Conservation (phyloP, 2,113 vertebrate species). For the Lamprologus sp. region DNA sequence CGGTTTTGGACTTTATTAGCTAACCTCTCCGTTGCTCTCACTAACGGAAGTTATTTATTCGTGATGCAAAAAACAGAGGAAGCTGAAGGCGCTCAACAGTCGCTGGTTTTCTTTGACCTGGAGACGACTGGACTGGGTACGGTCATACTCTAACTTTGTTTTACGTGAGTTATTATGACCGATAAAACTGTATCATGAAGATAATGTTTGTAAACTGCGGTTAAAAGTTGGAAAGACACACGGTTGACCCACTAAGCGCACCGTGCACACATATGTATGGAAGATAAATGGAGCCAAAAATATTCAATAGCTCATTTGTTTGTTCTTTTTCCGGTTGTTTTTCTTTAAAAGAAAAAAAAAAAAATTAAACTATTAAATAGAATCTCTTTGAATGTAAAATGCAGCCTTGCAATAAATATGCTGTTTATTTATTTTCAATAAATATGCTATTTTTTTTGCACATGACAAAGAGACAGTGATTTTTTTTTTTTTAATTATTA, state of each 20-base stretch:
- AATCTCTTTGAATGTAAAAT: neutral
- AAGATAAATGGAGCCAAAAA: neutral
- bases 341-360: neutral
- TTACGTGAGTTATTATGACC: neutral
- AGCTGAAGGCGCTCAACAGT: neutral
- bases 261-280: accelerated
- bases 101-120: conserved; percentile 68
- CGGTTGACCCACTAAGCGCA: neutral
- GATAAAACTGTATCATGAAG: neutral
- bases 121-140: neutral
- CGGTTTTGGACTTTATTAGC: neutral
- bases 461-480: neutral
- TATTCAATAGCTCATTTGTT: neutral
- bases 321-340: neutral
- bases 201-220: neutral
- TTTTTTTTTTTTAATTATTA: accelerated
- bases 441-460: neutral
- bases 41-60: neutral
- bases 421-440: neutral
- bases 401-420: neutral
- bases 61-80: neutral
- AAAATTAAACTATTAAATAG: neutral
- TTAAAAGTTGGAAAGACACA: neutral
- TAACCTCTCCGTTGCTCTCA: neutral
- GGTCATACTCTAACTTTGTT: neutral